These are phyloP conservation scores for Drosophila neotestacea DNA, from an alignment of 2,888 invertebrate genomes.

Conservation along the genomic window DNA sequence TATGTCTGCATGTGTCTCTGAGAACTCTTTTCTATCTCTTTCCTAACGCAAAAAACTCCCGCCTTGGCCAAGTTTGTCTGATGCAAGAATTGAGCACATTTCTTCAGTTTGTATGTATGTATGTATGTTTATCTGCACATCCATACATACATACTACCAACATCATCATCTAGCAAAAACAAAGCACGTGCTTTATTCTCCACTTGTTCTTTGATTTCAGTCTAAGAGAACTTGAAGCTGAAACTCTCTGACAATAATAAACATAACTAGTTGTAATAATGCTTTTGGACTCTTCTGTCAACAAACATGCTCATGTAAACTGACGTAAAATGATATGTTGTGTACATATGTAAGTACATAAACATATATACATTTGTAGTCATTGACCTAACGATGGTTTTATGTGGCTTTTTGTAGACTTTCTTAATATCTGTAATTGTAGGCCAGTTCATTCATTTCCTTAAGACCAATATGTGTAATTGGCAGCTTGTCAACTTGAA, in stretches of 20 bases:
- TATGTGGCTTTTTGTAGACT: constrained; percentile 1
- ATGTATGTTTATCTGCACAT: not conserved
- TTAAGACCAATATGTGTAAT: not conserved
- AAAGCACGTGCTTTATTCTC: constrained; percentile 20
- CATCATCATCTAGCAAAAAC: constrained; percentile 9
- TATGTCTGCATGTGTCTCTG: constrained; percentile 8
- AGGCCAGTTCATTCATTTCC: not conserved
- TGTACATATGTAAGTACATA: not conserved
- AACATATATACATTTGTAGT: constrained; percentile 5
- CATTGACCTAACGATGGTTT: constrained; percentile 18
- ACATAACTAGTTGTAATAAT: not conserved
- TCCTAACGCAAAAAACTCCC: constrained; percentile 2
- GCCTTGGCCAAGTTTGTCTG: constrained; percentile 41
- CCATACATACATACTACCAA: not conserved
- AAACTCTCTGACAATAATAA: constrained; percentile 1
- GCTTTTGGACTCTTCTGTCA: constrained; percentile 22
- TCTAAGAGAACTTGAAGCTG: constrained; percentile 21
- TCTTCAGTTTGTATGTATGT: constrained; percentile 35
- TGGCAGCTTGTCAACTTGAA: constrained; percentile 5
- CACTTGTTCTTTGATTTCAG: constrained; percentile 4
- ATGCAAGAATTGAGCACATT: constrained; percentile 65
- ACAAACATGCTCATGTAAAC: constrained; percentile 3
- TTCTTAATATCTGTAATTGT: not conserved
- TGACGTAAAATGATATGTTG: constrained; percentile 3
- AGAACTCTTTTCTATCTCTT: constrained; percentile 4